Conservation (phyloP, 2,797 vertebrate genomes). For the Pogonophryne albipinna region DNA sequence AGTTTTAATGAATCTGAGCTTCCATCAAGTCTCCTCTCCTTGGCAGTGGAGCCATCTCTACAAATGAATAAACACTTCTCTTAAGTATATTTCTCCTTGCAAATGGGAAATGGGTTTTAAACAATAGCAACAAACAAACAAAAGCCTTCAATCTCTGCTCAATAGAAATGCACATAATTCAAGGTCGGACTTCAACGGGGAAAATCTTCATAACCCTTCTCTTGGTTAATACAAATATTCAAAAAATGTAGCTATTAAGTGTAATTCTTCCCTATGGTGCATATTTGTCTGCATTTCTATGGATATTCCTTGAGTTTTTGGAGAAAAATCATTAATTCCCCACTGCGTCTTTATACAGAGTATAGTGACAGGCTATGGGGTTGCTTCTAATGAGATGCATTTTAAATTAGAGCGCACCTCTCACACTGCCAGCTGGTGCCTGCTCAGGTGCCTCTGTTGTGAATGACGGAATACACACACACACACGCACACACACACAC, state of each 20-base stretch:
- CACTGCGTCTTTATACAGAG: conserved; percentile 68
- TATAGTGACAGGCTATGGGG: conserved; percentile 78
- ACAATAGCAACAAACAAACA: conserved; percentile 92
- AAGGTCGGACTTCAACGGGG: conserved; percentile 78
- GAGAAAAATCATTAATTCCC: conserved; percentile 68
- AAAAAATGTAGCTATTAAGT: conserved; percentile 39
- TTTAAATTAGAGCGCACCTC: conserved; percentile 85
- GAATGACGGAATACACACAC: conserved; percentile 76
- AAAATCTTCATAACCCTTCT: conserved; percentile 59
- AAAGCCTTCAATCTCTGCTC: conserved; percentile 83
- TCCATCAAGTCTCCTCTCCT: conserved; percentile 98
- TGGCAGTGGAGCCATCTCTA: conserved; percentile 99
- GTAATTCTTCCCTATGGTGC: conserved; percentile 40
- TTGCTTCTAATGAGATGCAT: conserved; percentile 84
- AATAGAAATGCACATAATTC: conserved; percentile 75
- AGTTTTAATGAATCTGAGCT: conserved; percentile 99
- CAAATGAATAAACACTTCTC: conserved; percentile 99
- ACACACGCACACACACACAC: conserved; percentile 32
- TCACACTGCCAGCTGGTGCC: conserved; percentile 85
- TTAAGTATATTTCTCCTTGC: conserved; percentile 96
- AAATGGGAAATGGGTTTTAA: conserved; percentile 95
- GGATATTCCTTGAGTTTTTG: conserved; percentile 34
- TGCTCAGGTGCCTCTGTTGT: conserved; percentile 82
- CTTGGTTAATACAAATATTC: conserved; percentile 41
- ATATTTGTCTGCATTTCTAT: conserved; percentile 59